Conservation (phyloP, 2,113 vertebrate species). For the Charina bottae region DNA sequence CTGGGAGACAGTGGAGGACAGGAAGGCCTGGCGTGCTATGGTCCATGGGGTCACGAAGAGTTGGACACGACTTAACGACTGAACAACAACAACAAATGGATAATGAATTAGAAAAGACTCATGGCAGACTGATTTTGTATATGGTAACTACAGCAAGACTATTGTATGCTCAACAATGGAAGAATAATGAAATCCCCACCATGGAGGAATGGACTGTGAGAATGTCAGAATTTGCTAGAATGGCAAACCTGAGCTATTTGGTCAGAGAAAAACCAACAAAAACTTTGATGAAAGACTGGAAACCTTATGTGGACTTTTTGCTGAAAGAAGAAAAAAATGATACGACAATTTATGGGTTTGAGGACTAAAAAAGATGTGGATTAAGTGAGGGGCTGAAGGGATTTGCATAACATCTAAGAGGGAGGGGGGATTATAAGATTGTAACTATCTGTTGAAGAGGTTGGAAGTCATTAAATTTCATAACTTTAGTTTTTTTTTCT, state of each 20-base stretch:
- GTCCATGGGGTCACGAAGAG: too few species aligned
- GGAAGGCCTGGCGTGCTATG: too few species aligned
- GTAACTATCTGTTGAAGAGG: neutral
- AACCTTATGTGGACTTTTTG: neutral
- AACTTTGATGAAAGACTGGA: neutral
- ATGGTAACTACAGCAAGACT: neutral
- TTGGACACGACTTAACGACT: too few species aligned
- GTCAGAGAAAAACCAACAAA: neutral
- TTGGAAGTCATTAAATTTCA: neutral
- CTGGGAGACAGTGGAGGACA: too few species aligned
- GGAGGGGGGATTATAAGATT: neutral
- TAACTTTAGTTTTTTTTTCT: too few species aligned
- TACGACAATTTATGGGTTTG: neutral
- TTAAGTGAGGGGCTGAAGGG: neutral
- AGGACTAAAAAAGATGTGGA: neutral
- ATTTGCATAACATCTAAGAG: neutral
- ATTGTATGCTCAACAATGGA: neutral
- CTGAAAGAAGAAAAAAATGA: neutral
- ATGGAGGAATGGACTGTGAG: neutral
- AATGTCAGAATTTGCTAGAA: neutral
- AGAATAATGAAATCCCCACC: neutral
- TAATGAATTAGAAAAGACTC: neutral
- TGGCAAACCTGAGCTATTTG: neutral
- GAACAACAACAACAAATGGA: too few species aligned
- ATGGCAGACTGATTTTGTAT: too few species aligned